Conservation (phyloP, 1,140 invertebrate species). For the Zaprionus kolodkinae region DNA sequence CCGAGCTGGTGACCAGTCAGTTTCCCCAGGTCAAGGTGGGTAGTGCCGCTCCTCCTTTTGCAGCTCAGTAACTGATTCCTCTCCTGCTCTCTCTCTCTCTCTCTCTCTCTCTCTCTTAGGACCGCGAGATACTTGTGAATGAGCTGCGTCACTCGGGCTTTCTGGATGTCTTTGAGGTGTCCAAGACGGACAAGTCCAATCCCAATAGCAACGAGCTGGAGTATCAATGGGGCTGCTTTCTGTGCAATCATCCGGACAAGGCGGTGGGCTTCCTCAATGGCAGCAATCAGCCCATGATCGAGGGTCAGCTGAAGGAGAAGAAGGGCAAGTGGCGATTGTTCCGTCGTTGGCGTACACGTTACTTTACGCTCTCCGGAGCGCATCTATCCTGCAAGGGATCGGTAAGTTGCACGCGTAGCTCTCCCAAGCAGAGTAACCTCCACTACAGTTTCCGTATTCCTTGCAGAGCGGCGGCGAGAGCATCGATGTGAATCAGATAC, state of each 20-base stretch:
- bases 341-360: slow-evolving; percentile 94
- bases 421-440: not conserved
- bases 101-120: slow-evolving; percentile 86
- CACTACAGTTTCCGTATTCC: not conserved
- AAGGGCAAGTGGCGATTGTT: slow-evolving; percentile 96
- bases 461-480: slow-evolving; percentile 89
- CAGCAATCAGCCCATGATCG: slow-evolving; percentile 90
- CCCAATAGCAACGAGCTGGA: slow-evolving; percentile 84
- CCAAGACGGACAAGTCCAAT: slow-evolving; percentile 82
- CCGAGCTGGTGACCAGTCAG: slow-evolving; percentile 95
- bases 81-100: too few relatives aligned
- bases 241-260: slow-evolving; percentile 95
- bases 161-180: slow-evolving; percentile 96
- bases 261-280: slow-evolving; percentile 91
- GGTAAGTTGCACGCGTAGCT: slow-evolving; percentile 86
- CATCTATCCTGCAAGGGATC: slow-evolving; percentile 94
- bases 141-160: slow-evolving; percentile 94
- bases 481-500: slow-evolving; percentile 95
- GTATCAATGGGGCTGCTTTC: slow-evolving; percentile 84
- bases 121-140: slow-evolving; percentile 92
- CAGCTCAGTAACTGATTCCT: too few relatives aligned
- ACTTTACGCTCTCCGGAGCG: slow-evolving; percentile 96
- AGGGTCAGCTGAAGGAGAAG: slow-evolving; percentile 97
- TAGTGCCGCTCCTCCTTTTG: not conserved
- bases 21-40: slow-evolving; percentile 93